Evolutionary conservation across 1,140 invertebrate genomes (phyloP).

Genomic region (Rhopalosiphum maidis): DNA sequence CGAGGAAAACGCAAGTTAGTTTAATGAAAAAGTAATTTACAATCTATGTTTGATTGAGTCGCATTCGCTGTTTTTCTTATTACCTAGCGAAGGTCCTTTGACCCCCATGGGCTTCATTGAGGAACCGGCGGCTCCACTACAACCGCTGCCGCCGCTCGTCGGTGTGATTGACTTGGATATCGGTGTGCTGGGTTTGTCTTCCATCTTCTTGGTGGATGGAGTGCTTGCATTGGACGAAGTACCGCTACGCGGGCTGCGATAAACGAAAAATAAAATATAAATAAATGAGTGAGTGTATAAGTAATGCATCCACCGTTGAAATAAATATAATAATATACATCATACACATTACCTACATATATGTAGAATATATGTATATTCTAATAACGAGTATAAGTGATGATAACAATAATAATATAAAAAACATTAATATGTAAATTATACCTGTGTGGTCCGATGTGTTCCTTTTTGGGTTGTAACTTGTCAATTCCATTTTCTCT

Average conservation of each 20-base stretch:
- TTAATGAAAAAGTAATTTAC: neutral
- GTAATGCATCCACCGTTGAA: neutral
- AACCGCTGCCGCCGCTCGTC: constrained; percentile 71
- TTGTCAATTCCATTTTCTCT: constrained; percentile 81
- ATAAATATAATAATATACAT: neutral
- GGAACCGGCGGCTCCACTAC: constrained; percentile 63
- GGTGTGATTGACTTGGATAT: constrained; percentile 90
- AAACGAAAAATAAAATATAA: constrained; percentile 49
- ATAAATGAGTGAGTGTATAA: neutral
- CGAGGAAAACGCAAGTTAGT: neutral
- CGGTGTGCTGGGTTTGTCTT: constrained; percentile 84
- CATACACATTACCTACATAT: neutral
- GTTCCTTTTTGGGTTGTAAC: constrained; percentile 69
- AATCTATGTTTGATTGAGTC: neutral
- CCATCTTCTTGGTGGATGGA: constrained; percentile 78
- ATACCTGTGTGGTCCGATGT: constrained; percentile 67
- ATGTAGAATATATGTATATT: neutral
- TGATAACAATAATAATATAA: neutral
- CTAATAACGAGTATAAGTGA: neutral
- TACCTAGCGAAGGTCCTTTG: constrained; percentile 68
- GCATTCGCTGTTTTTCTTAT: neutral
- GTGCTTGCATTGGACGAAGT: constrained; percentile 81
- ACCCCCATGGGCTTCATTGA: constrained; percentile 67
- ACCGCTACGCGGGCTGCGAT: constrained; percentile 70
- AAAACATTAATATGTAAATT: constrained; percentile 58